Percentiles rank a stretch among this genome's conserved stretches.
Conservation (phyloP, 2,888 invertebrate genomes). For the Trissonchulus sp. region DNA sequence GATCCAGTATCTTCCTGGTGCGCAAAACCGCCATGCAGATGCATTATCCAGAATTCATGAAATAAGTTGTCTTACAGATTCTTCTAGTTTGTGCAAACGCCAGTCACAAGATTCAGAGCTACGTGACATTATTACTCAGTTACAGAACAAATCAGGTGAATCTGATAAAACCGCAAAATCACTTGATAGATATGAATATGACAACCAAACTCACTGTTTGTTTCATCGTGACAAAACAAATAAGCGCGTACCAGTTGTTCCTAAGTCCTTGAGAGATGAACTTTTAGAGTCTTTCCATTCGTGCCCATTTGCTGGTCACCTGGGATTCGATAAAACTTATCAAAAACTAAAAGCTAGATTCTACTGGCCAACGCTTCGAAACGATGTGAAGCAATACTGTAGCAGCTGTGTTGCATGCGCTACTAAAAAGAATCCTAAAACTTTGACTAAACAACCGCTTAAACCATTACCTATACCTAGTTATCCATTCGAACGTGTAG, state of each 20-base stretch:
- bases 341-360: neutral
- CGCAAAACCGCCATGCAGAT: neutral
- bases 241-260: neutral
- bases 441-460: too few relatives aligned
- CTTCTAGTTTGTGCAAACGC: neutral
- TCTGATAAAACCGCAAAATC: neutral
- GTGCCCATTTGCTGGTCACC: neutral
- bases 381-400: neutral
- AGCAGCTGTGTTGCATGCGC: neutral
- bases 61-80: neutral
- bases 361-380: neutral
- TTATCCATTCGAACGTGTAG: neutral
- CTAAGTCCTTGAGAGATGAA: neutral
- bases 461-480: neutral
- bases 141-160: too few relatives aligned
- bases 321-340: neutral
- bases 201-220: neutral
- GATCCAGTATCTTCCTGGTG: neutral
- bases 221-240: neutral
- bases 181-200: neutral
- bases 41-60: neutral
- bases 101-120: neutral
- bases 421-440: slow-evolving; percentile 31
- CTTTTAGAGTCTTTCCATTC: neutral
- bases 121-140: neutral